A percentile compares a stretch with the other conserved stretches of the same genome.
Conservation (phyloP, 2,888 invertebrate genomes). For the Leistus spinibarbis region DNA sequence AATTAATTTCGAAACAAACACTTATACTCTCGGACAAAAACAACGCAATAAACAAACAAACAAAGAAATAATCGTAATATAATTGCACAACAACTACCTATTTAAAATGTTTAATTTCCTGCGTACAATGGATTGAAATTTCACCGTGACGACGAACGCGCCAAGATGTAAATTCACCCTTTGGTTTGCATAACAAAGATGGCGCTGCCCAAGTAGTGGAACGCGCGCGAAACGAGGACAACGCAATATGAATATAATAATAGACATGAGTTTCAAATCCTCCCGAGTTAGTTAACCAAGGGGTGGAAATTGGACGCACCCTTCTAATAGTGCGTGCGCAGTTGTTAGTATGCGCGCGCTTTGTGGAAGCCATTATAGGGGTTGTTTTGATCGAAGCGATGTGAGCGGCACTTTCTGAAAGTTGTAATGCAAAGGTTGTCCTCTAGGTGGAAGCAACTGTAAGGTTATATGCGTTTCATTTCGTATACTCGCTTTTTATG, state of each 20-base stretch:
- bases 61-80: constrained; percentile 38
- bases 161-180: constrained; percentile 32
- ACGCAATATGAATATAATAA: neutral
- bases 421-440: neutral
- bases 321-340: neutral
- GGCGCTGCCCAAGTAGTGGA: constrained; percentile 7
- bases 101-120: constrained; percentile 39
- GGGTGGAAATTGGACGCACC: neutral
- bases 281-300: neutral
- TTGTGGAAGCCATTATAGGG: neutral
- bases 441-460: constrained; percentile 2
- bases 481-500: too few species aligned
- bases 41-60: constrained; percentile 18
- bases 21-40: neutral
- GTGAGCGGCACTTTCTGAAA: neutral
- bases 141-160: constrained; percentile 28
- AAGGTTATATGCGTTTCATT: neutral
- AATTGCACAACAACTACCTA: constrained; percentile 28
- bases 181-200: constrained; percentile 35
- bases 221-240: neutral
- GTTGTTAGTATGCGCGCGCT: neutral
- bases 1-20: constrained; percentile 7
- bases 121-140: constrained; percentile 26
- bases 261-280: neutral
- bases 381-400: neutral